A percentile compares a stretch with the other conserved stretches of the same genome.
phyloP scores from a whole-genome alignment of 64 coral and sea anemone genomes.

The Platygyra sinensis region DNA sequence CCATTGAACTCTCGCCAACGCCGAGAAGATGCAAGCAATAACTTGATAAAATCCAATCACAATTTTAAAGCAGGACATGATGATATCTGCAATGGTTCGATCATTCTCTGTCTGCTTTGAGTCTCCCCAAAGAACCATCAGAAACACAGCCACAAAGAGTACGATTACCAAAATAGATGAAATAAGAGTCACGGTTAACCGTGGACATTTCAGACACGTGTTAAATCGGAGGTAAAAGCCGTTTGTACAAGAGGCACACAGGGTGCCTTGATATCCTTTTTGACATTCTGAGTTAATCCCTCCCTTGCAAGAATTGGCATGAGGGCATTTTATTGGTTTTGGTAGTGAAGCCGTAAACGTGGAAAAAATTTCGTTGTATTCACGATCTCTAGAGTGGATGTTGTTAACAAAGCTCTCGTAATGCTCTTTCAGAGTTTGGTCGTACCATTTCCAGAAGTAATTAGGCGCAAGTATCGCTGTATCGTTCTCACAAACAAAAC shows the following conservation, averaged over 20 bases:
- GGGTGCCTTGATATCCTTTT: constrained; percentile 54
- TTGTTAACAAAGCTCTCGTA: constrained; percentile 41
- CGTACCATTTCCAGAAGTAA: constrained; percentile 60
- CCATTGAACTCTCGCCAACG: constrained; percentile 63
- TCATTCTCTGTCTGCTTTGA: constrained; percentile 47
- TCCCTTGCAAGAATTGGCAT: constrained; percentile 33
- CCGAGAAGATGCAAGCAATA: constrained; percentile 74
- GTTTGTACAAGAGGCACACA: constrained; percentile 49
- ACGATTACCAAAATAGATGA: constrained; percentile 16
- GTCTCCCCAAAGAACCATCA: constrained; percentile 74
- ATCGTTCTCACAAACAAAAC: constrained; percentile 34
- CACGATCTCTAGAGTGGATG: background rate
- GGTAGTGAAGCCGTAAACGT: constrained; percentile 28
- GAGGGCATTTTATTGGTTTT: constrained; percentile 40
- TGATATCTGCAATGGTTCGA: constrained; percentile 74
- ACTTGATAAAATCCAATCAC: constrained; percentile 87
- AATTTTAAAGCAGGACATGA: constrained; percentile 87
- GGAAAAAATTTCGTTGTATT: background rate
- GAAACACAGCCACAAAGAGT: constrained; percentile 46
- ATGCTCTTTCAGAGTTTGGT: background rate
- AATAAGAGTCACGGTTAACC: background rate
- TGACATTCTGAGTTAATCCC: constrained; percentile 46
- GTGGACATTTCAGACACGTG: constrained; percentile 26
- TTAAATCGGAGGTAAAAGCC: constrained; percentile 68
- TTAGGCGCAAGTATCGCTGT: constrained; percentile 12